phyloP scores from a whole-genome alignment of 2,888 invertebrate genomes.

The Hydraecia micacea region DNA sequence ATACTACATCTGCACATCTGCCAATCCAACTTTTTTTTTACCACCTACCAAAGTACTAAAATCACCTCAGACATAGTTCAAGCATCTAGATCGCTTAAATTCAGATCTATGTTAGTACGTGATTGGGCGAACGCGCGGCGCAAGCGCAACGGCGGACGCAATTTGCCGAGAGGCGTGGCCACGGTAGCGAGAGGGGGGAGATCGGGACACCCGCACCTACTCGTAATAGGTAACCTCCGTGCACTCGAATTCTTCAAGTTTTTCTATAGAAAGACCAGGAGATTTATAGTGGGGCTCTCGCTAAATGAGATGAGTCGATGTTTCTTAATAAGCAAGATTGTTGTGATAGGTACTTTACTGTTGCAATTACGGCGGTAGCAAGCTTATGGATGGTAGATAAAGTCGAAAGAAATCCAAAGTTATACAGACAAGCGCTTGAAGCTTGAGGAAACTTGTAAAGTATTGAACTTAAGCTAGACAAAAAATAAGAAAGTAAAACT shows the following conservation, averaged over 20 bases:
- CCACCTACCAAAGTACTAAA: conserved; percentile 30
- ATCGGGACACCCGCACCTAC: conserved; percentile 62
- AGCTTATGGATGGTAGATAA: conserved; percentile 8
- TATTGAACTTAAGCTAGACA: not conserved
- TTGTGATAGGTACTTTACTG: conserved; percentile 28
- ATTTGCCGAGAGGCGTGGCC: conserved; percentile 83
- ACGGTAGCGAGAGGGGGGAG: conserved; percentile 76
- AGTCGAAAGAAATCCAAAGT: conserved; percentile 9
- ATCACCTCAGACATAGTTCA: conserved; percentile 52
- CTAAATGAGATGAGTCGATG: conserved; percentile 44
- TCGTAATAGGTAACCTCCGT: conserved; percentile 64
- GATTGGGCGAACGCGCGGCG: conserved; percentile 85
- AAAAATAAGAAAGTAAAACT: not conserved
- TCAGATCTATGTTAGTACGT: conserved; percentile 76
- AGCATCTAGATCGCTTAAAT: conserved; percentile 78
- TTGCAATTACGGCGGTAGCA: conserved; percentile 36
- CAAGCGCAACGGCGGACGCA: conserved; percentile 78
- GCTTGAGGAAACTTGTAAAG: conserved; percentile 1
- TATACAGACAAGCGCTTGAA: not conserved
- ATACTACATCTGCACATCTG: not conserved
- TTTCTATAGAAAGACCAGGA: conserved; percentile 50
- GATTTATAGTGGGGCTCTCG: conserved; percentile 42
- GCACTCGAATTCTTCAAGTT: conserved; percentile 61
- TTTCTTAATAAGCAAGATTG: conserved; percentile 48
- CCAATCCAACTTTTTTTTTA: conserved; percentile 22